A percentile compares a stretch with the other conserved stretches of the same genome.
These are phyloP conservation scores for Tridacna crocea DNA, from an alignment of 2,888 invertebrate species.

Conservation along the genomic window DNA sequence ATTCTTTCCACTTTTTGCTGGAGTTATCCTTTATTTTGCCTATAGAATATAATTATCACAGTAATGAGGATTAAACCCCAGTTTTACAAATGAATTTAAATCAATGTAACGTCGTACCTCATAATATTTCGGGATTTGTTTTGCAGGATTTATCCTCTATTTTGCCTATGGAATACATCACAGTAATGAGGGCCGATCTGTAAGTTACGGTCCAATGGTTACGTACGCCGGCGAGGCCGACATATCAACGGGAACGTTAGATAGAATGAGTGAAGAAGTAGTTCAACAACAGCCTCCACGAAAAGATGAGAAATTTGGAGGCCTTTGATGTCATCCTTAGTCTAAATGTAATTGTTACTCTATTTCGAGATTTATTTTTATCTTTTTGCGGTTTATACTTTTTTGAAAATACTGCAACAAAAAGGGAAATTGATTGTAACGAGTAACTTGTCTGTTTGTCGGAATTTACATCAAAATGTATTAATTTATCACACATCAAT, in stretches of 20 bases:
- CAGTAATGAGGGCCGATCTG: conserved; percentile 74
- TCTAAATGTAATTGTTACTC: not conserved
- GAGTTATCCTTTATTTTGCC: too few relatives aligned
- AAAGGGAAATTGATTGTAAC: too few relatives aligned
- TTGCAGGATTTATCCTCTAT: conserved; percentile 81
- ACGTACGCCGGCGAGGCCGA: conserved; percentile 75
- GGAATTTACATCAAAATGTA: not conserved
- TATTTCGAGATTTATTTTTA: not conserved
- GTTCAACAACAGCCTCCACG: conserved; percentile 67
- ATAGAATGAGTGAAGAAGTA: conserved; percentile 68
- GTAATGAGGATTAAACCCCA: too few relatives aligned
- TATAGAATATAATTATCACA: too few relatives aligned
- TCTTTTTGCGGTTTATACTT: not conserved
- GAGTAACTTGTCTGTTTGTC: not conserved
- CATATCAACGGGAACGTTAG: conserved; percentile 64
- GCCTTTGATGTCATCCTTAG: conserved; percentile 15
- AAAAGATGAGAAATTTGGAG: conserved; percentile 39
- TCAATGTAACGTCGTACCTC: too few relatives aligned
- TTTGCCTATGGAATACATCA: conserved; percentile 82
- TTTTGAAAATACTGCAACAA: not conserved
- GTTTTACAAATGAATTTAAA: too few relatives aligned
- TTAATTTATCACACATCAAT: too few relatives aligned
- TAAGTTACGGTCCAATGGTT: conserved; percentile 75
- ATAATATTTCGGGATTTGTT: not conserved
- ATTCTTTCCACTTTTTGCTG: too few relatives aligned